Evolutionary conservation across 1,140 invertebrate species (phyloP), one percentile per base, ranked within the genome.

Genomic region (Drosophila willistoni): DNA sequence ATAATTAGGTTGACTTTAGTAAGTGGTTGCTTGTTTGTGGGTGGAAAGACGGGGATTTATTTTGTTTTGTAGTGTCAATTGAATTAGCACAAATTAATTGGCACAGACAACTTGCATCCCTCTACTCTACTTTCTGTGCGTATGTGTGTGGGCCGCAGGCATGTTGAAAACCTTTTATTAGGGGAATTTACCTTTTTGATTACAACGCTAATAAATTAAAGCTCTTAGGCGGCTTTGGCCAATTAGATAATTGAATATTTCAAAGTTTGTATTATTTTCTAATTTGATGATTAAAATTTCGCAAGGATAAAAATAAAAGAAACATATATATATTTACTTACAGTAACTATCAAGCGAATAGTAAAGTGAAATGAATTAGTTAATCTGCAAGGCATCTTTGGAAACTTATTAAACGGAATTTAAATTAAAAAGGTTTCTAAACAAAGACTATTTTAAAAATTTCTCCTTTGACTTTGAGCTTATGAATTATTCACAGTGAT

Each of bases 51-150:
- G 4, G 13, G 64, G 64, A 22, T 67, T 64, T 56, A 64, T 68
- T 42, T 56, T 39, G 70, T 67, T 64, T 44, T 19, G 65, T 14
- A 56, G 54, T 76, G 68, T 66, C 66, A 55, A 77, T 71, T 73
- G 74, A 71, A 86, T 85, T 81, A 72, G 36, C 63, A 68, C 22
- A 81, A 86, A 84, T 81, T 84, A 69, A 86, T 81, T 86, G 57
- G 70, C 73, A 67, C 34, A 39, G 54, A 63, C 10, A 1, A 1
- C 41, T 41, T 41, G n/a, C 2, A 36, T 14, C 29, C 29, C 36
- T 39, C 12, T 13, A 10, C 34, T 12, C 9, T 36, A 12, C 34
- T 36, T 12, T 7, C 5, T 36, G 7, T 60, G 14, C 19, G 54
- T 36, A 17, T 36, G 14, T 44, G 25, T 41, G 13, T 69, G 41